Evolutionary conservation across 2,888 invertebrate species (phyloP).

Genomic region (Cephus pulcher): DNA sequence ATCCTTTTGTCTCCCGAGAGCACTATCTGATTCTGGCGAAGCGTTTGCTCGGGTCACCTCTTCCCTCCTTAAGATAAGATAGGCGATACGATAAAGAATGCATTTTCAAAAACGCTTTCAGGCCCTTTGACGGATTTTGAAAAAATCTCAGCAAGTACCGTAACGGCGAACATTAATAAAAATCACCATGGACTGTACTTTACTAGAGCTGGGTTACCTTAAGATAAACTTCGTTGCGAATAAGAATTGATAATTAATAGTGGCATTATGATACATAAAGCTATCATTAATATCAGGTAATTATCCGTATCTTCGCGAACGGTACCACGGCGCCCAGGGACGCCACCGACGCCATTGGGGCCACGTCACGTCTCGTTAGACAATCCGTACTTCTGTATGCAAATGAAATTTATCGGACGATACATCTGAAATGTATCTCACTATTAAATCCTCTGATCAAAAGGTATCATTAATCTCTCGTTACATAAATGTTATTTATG

Average conservation of each 20-base stretch:
- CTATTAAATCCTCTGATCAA: too few species aligned
- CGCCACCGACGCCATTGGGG: constrained; percentile 13
- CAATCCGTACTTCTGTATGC: constrained; percentile 43
- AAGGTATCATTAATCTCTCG: too few species aligned
- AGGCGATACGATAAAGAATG: constrained; percentile 29
- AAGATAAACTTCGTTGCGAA: too few species aligned
- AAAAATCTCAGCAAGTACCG: too few species aligned
- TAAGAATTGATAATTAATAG: constrained; percentile 24
- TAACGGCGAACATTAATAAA: too few species aligned
- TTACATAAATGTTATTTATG: too few species aligned
- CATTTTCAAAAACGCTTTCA: too few species aligned
- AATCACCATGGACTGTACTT: too few species aligned
- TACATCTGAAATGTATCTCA: constrained; percentile 10
- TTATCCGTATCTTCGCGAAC: constrained; percentile 45
- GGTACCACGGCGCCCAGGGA: constrained; percentile 29
- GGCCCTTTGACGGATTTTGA: too few species aligned
- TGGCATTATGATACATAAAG: constrained; percentile 35
- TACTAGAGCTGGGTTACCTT: too few species aligned
- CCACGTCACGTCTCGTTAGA: constrained; percentile 19
- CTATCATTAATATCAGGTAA: constrained; percentile 48
- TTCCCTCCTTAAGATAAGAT: constrained; percentile 11
- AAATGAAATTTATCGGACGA: constrained; percentile 56
- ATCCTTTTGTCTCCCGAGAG: constrained; percentile 52
- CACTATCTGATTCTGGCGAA: constrained; percentile 48
- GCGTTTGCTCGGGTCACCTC: constrained; percentile 5